Base-by-base conservation (phyloP, 2,797 vertebrate species). In the Enteromius fasciolatus region DNA sequence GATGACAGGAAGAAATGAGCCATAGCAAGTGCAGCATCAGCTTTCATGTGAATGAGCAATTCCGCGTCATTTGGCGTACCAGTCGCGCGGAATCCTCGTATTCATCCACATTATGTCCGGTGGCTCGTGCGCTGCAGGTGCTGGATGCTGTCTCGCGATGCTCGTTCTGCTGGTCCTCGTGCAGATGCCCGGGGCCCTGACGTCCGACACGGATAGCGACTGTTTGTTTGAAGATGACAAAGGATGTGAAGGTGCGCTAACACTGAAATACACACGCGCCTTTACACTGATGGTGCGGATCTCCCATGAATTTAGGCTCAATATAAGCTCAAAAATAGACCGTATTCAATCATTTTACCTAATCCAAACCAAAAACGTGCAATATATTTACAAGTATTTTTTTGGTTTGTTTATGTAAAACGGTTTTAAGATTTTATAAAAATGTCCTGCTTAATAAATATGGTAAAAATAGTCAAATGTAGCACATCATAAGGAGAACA, bases 81-180 rank as follows among this genome's bases (percentile, higher is more conserved):
- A 54, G 57, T 76, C 23, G 52, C 15, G 36, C 9, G 74, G 57
- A 20, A 44, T 77, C 57, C 11, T 64, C 76, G 41, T n/a, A 7
- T 15, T 64, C 5, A 31, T 6, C 11, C 41, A 41, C 76, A 77
- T 77, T 41, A 77, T 77, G 76, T n/a, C 41, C 76, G 17, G 39
- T 31, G 59, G 76, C 18, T 63, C 59, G 41, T 31, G 76, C 59
- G 25, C 25, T 46, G 59, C 57, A 25, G 57, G n/a, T 63, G 23
- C 52, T 41, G 23, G 76, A 31, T 28, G 59, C 25, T 46, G 76
- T 48, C 41, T 77, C 25, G 76, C 76, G 76, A 63, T 48, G 25
- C 25, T 77, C 76, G 59, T 59, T 28, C 59, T 77, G 41, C 59
- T 77, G 57, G 15, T 77, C 41, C 39, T 77, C 41, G 59, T 46